Conservation (phyloP, 2,113 vertebrate species). For the Struthidea cinerea region DNA sequence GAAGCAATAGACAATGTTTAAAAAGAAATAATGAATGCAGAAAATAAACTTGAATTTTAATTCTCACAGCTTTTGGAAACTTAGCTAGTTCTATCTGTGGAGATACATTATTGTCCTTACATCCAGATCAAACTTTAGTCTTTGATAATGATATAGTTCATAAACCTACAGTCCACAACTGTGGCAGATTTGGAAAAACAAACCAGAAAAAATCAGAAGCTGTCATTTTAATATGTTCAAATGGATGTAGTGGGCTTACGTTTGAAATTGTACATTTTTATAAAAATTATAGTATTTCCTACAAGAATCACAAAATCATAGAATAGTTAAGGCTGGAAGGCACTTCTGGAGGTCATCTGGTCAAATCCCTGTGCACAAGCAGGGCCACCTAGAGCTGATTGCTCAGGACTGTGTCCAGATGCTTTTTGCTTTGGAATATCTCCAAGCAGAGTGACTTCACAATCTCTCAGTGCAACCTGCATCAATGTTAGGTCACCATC, state of each 20-base stretch:
- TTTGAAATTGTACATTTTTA: background rate
- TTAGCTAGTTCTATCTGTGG: background rate
- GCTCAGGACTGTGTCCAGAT: fast-evolving
- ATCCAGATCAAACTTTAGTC: background rate
- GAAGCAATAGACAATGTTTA: slow-evolving; percentile 16
- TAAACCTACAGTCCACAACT: background rate
- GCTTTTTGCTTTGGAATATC: background rate
- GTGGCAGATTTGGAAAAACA: background rate
- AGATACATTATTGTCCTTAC: background rate
- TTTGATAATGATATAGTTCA: background rate
- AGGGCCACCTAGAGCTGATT: background rate
- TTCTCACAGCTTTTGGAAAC: background rate
- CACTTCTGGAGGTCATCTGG: background rate
- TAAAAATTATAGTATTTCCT: background rate
- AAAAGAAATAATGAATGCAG: background rate
- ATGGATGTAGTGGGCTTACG: background rate
- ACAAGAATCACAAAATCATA: background rate
- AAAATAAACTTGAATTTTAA: slow-evolving; percentile 30
- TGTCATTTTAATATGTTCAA: background rate
- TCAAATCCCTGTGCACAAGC: background rate
- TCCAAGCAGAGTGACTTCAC: background rate
- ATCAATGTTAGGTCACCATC: background rate
- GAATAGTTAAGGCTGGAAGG: background rate
- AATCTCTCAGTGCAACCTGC: background rate
- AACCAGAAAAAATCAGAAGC: background rate